These are phyloP conservation scores for Homarus americanus DNA, from an alignment of 1,140 invertebrate species.

Conservation along the genomic window DNA sequence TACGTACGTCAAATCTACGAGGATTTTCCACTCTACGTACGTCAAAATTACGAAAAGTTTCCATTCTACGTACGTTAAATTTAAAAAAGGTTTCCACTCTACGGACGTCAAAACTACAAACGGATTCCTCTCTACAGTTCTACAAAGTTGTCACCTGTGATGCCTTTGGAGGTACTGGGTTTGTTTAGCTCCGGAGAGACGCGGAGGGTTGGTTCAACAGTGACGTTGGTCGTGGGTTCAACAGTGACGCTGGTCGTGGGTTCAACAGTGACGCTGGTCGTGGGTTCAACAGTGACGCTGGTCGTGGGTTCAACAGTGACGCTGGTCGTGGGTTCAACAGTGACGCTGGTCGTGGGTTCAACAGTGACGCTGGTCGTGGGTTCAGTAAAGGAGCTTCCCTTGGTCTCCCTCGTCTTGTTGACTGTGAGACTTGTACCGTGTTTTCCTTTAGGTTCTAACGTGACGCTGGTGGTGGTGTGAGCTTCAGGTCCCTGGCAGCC, in stretches of 20 bases:
- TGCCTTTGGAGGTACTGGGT: constrained; percentile 29
- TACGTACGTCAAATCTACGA: no score
- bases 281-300: neutral
- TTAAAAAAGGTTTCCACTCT: no score
- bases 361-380: neutral
- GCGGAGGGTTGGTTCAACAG: neutral
- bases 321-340: neutral
- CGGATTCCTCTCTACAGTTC: no score
- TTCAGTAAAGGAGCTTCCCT: no score
- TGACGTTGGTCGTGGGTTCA: neutral
- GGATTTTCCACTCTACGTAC: no score
- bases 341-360: neutral
- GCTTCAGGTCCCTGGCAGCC: neutral
- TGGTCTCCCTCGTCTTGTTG: no score
- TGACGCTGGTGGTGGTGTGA: neutral
- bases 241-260: neutral
- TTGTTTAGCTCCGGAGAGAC: neutral
- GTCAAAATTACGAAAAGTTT: no score
- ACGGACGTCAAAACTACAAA: neutral
- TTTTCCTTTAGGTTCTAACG: no score
- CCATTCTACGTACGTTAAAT: no score
- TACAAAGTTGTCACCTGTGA: constrained; percentile 30
- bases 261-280: neutral
- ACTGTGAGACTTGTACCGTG: no score
- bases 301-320: neutral